These are phyloP conservation scores for Hydroisotoma schaefferi DNA, from an alignment of 2,888 invertebrate genomes.

Conservation along the genomic window DNA sequence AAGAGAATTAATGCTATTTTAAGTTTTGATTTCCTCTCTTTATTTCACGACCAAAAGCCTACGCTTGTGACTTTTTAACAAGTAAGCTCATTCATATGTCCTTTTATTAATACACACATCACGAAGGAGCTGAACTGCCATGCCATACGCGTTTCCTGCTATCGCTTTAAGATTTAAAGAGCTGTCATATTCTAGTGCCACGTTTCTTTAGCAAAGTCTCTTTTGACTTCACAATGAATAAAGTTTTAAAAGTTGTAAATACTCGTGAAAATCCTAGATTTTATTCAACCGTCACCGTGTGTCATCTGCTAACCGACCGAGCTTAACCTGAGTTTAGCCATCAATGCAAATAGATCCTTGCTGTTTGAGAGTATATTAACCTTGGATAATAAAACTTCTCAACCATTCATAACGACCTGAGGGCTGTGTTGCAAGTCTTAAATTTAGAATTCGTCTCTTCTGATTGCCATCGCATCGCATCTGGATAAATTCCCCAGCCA, in stretches of 20 bases:
- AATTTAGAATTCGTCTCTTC: neutral
- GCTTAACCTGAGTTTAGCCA: too few relatives aligned
- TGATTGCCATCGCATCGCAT: neutral
- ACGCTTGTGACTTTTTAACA: too few relatives aligned
- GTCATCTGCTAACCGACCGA: slow-evolving; percentile 3
- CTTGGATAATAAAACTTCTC: slow-evolving; percentile 2
- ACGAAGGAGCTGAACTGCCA: neutral
- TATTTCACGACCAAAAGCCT: neutral
- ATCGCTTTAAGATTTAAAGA: neutral
- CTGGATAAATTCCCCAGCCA: neutral
- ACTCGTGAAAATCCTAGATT: neutral
- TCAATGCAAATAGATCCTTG: too few relatives aligned
- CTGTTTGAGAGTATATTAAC: neutral
- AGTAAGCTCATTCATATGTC: too few relatives aligned
- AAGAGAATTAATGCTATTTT: slow-evolving; percentile 12
- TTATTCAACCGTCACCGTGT: neutral
- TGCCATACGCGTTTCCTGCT: neutral
- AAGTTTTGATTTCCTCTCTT: neutral
- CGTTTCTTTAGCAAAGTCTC: neutral
- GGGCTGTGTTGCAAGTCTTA: neutral
- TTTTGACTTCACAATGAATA: neutral
- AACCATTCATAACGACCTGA: too few relatives aligned
- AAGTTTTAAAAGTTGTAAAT: neutral
- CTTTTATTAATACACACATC: too few relatives aligned
- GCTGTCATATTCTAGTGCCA: neutral